Base-by-base conservation (phyloP, 2,888 invertebrate genomes). In the Synanthedon tipuliformis region DNA sequence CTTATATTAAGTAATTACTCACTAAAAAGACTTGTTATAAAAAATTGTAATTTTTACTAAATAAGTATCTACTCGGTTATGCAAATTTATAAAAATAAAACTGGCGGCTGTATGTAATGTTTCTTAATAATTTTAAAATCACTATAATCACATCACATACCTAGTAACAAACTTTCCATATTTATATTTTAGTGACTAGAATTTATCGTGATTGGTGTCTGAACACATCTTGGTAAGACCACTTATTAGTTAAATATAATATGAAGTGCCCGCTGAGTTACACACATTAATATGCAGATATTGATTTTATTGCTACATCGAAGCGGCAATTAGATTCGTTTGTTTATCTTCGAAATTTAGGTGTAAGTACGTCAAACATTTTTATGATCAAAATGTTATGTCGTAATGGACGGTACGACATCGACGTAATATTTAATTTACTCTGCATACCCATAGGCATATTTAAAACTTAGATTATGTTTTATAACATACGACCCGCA, bases 251-350 rank as follows among this genome's bases (percentile, higher is more conserved):
- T 45, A 45, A 45, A 45, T 45, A 45, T 13, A 45, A 45, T 12
- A n/a, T 8, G 15, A 45, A 45, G 7, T 27, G 50, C 15, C 23
- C 10, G 45, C 40, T 53, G 50, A 15, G 40, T 16, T 49, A 50
- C 13, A 73, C 70, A 72, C 71, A 68, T 75, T 65, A 66, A 66
- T 70, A 75, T 68, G 69, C 64, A 66, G 64, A 75, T 71, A 75
- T 73, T 63, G 64, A 60, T 68, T 72, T 73, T 75, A 73, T 64
- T 55, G 53, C 65, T 13, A 62, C 65, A 63, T 53, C 52, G 59
- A 67, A 69, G 69, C 66, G 64, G 71, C 67, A 72, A 72, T 76
- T 66, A 72, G 63, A 67, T 62, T 58, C 63, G 64, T 67, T 45
- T 67, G 67, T 75, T 75, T 77, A 73, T 79, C 63, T 69, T 65